phyloP scores from a whole-genome alignment of 2,113 vertebrate species.

The Gobio gobio region DNA sequence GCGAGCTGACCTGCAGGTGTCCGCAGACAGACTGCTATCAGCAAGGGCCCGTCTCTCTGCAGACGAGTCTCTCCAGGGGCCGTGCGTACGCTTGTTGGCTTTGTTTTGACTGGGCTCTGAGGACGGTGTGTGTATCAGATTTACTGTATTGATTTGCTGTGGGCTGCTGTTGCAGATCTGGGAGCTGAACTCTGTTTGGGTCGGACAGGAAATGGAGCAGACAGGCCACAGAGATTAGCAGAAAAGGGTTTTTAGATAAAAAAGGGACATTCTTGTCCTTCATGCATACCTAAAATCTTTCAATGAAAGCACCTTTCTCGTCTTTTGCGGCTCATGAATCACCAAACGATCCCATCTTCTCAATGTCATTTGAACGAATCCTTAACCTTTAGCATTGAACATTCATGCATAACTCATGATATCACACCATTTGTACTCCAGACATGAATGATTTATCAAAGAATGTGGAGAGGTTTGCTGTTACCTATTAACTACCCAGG shows the following conservation, averaged over 20 bases:
- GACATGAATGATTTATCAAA: not conserved
- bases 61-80: slow-evolving; percentile 38
- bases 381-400: not conserved
- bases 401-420: not conserved
- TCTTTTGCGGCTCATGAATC: not conserved
- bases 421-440: not conserved
- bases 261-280: slow-evolving; percentile 13
- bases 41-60: not conserved
- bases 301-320: not conserved
- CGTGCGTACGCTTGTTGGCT: slow-evolving; percentile 14
- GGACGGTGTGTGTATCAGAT: slow-evolving; percentile 21
- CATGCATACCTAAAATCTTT: not conserved
- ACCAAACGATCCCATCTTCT: not conserved
- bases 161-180: slow-evolving; percentile 24
- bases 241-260: slow-evolving; percentile 56
- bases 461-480: not conserved
- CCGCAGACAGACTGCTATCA: slow-evolving; percentile 14
- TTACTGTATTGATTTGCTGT: slow-evolving; percentile 47
- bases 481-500: not conserved
- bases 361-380: not conserved
- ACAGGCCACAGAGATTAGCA: slow-evolving; percentile 58
- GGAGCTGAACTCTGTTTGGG: slow-evolving; percentile 59
- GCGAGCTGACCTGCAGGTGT: not conserved
- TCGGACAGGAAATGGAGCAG: slow-evolving; percentile 64
- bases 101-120: slow-evolving; percentile 56